phyloP scores from a whole-genome alignment of 2,113 vertebrate species.

The Myodes glareolus region DNA sequence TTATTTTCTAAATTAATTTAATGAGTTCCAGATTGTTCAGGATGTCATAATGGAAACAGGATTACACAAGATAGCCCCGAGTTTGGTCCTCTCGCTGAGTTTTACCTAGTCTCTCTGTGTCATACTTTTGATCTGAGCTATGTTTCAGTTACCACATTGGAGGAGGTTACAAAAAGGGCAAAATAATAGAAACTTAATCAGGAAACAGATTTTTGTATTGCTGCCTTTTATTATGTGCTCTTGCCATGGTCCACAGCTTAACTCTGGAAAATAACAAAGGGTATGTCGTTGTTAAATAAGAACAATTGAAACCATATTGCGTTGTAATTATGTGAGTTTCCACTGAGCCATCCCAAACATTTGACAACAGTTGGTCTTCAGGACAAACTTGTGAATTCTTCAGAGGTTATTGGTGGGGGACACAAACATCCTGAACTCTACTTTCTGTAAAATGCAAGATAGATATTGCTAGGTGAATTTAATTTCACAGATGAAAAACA shows the following conservation, averaged over 20 bases:
- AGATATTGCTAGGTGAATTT: constrained; percentile 63
- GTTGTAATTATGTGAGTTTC: constrained; percentile 37
- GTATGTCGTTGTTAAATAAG: constrained; percentile 73
- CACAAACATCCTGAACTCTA: constrained; percentile 50
- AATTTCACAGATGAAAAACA: constrained; percentile 63
- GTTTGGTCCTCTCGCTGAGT: constrained; percentile 59
- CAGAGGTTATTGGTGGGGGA: not conserved
- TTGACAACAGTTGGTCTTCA: constrained; percentile 30
- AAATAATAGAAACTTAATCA: constrained; percentile 81
- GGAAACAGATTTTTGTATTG: constrained; percentile 73
- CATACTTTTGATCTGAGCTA: constrained; percentile 75
- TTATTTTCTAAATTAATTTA: constrained; percentile 80
- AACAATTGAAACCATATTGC: constrained; percentile 75
- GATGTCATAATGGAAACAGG: constrained; percentile 79
- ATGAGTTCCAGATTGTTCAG: constrained; percentile 76
- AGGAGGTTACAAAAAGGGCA: constrained; percentile 79
- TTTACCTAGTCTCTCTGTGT: constrained; percentile 69
- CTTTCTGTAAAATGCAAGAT: constrained; percentile 25
- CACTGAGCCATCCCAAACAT: constrained; percentile 45
- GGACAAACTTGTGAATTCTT: not conserved
- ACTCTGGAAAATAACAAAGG: constrained; percentile 77
- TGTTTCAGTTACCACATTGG: constrained; percentile 75
- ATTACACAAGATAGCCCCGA: constrained; percentile 69
- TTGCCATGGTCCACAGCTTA: constrained; percentile 59
- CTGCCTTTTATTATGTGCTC: constrained; percentile 66